A percentile compares a stretch with the other conserved stretches of the same genome.
phyloP scores from a whole-genome alignment of 2,888 invertebrate species.

The Ommatoiulus sabulosus region DNA sequence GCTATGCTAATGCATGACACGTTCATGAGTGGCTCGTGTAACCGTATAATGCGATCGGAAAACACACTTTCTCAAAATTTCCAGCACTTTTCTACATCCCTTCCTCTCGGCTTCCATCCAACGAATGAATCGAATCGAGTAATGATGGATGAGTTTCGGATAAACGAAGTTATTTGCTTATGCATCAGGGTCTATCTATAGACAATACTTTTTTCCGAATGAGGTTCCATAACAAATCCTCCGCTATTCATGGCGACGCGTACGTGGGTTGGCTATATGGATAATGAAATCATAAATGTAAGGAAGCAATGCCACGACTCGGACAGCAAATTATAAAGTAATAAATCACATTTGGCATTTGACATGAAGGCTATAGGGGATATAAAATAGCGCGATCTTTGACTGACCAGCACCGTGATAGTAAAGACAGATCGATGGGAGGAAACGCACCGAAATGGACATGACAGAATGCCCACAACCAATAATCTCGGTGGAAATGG shows the following conservation, averaged over 20 bases:
- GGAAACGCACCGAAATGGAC: slow-evolving; percentile 39
- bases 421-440: slow-evolving; percentile 47
- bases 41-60: too few relatives aligned
- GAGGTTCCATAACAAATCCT: slow-evolving; percentile 33
- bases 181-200: slow-evolving; percentile 31
- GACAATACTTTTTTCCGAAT: slow-evolving; percentile 8
- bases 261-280: slow-evolving; percentile 42
- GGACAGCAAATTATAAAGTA: slow-evolving; percentile 55
- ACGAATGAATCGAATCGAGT: slow-evolving; percentile 5
- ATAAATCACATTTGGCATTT: slow-evolving; percentile 55
- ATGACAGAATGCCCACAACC: slow-evolving; percentile 5
- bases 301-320: not conserved
- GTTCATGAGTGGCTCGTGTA: too few relatives aligned
- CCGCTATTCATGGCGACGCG: not conserved
- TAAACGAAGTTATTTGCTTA: slow-evolving; percentile 39
- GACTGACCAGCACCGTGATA: slow-evolving; percentile 45
- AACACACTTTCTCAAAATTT: not conserved
- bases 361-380: slow-evolving; percentile 47
- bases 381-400: slow-evolving; percentile 44
- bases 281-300: slow-evolving; percentile 47
- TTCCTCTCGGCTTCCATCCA: not conserved
- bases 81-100: not conserved
- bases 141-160: slow-evolving; percentile 45
- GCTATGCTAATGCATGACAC: too few relatives aligned
- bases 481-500: slow-evolving; percentile 41